Evolutionary conservation across 2,113 vertebrate genomes (phyloP).

Genomic region (Astur gentilis): DNA sequence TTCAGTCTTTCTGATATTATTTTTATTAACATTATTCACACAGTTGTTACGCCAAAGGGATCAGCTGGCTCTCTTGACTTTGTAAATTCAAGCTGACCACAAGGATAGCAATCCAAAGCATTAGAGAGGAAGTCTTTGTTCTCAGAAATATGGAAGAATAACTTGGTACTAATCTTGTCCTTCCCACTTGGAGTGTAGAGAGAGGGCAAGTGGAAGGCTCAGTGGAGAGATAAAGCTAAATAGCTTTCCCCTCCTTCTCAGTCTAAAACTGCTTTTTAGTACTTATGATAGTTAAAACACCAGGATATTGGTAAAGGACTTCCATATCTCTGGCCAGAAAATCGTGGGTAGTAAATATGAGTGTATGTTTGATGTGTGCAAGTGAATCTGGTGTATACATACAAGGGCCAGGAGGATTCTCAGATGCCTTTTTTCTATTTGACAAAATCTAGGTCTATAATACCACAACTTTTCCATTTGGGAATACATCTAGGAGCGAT

Average conservation of each 20-base stretch:
- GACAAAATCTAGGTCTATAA: background rate
- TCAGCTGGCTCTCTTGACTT: background rate
- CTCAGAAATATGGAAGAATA: background rate
- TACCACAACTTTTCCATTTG: background rate
- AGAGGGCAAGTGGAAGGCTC: background rate
- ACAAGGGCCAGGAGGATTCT: background rate
- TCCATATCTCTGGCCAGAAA: background rate
- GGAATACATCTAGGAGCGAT: background rate
- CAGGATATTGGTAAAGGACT: background rate
- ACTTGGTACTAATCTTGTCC: background rate
- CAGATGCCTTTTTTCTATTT: background rate
- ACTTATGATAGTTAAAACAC: background rate
- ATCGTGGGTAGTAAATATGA: background rate
- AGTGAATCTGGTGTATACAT: background rate
- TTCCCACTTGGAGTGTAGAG: background rate
- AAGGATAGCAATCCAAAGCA: background rate
- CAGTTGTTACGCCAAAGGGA: background rate
- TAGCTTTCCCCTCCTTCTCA: background rate
- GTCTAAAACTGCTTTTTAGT: background rate
- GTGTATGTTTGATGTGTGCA: background rate
- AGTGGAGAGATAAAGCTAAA: background rate
- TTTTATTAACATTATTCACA: background rate
- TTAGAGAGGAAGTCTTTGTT: background rate
- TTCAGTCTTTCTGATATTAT: background rate
- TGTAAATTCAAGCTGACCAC: background rate